These are phyloP conservation scores for Pseudochirops cupreus DNA, from an alignment of 2,797 vertebrate species.

Conservation along the genomic window DNA sequence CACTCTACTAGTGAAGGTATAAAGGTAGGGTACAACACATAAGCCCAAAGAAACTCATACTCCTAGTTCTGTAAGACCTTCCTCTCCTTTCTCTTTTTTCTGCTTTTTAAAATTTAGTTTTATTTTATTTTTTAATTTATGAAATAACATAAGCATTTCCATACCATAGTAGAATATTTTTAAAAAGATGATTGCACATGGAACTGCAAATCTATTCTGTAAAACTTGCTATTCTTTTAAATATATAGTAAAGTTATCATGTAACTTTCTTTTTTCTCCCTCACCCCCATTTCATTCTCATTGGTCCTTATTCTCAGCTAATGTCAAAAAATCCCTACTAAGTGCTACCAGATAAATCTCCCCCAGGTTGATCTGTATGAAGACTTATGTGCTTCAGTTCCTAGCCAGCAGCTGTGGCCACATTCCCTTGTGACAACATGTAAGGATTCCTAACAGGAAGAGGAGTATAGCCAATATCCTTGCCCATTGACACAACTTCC, in stretches of 20 bases:
- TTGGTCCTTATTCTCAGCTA: background rate
- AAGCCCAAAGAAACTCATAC: background rate
- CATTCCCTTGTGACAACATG: background rate
- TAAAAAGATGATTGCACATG: background rate
- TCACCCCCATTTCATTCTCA: background rate
- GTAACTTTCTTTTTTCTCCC: background rate
- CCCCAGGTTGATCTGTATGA: background rate
- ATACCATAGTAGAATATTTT: background rate
- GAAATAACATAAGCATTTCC: background rate
- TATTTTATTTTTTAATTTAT: background rate
- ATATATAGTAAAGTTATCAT: background rate
- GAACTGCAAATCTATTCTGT: background rate
- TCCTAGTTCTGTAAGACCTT: background rate
- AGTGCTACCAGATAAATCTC: background rate
- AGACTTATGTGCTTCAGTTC: background rate
- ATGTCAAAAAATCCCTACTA: background rate
- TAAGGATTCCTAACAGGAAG: background rate
- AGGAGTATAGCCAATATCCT: background rate
- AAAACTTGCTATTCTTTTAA: background rate
- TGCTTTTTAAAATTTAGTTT: background rate
- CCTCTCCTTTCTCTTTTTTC: background rate
- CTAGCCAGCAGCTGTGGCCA: background rate
- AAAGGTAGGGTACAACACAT: background rate
- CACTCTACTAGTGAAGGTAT: background rate
- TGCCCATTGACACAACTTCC: background rate